Evolutionary conservation across 2,113 vertebrate species (phyloP).

Genomic region (Oncorhynchus mykiss): DNA sequence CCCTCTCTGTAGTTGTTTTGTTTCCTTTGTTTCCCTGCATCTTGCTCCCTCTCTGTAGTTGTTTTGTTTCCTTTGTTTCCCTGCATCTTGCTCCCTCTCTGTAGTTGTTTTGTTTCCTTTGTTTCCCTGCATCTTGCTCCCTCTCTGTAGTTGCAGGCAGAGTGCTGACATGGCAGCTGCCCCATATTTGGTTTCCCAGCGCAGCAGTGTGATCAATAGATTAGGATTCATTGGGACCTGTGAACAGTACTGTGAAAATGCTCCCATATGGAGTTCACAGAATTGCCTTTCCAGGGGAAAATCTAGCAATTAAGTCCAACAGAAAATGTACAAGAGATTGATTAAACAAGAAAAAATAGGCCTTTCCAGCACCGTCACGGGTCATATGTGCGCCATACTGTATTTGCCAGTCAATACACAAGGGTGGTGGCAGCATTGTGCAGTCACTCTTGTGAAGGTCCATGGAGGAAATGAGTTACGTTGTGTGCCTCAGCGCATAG

Average conservation of each 20-base stretch:
- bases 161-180: slow-evolving; percentile 63
- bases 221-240: slow-evolving; percentile 56
- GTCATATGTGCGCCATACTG: too few species aligned
- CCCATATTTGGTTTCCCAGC: slow-evolving; percentile 47
- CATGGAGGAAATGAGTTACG: slow-evolving; percentile 11
- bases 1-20: too few species aligned
- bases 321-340: slow-evolving; percentile 64
- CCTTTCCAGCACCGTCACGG: too few species aligned
- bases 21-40: too few species aligned
- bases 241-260: slow-evolving; percentile 52
- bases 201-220: slow-evolving; percentile 64
- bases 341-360: slow-evolving; percentile 44
- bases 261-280: slow-evolving; percentile 30
- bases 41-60: too few species aligned
- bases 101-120: not conserved
- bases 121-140: slow-evolving; percentile 14
- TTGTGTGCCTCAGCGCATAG: not conserved
- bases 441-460: slow-evolving; percentile 18
- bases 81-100: too few species aligned
- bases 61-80: too few species aligned
- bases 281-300: slow-evolving; percentile 30
- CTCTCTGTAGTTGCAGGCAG: slow-evolving; percentile 27
- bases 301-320: slow-evolving; percentile 27
- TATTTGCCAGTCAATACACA: not conserved
- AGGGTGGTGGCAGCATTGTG: slow-evolving; percentile 10